Evolutionary conservation across 1,140 invertebrate species (phyloP).

Genomic region (Latrodectus geometricus): DNA sequence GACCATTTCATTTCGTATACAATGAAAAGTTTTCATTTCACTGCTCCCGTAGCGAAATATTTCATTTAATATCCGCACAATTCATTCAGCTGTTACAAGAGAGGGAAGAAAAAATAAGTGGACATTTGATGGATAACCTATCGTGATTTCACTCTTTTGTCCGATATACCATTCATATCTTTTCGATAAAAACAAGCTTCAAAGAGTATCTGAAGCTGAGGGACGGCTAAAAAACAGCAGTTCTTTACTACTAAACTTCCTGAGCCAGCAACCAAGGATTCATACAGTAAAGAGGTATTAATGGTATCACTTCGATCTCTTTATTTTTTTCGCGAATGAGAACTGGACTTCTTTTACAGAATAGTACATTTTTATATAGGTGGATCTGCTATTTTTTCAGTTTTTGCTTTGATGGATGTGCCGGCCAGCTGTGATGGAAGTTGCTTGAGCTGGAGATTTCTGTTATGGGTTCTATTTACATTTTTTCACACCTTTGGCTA

Average conservation of each 20-base stretch:
- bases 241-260: background rate
- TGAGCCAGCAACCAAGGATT: constrained; percentile 37
- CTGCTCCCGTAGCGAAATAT: too few species aligned
- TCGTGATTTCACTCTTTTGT: too few species aligned
- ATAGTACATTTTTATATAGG: constrained; percentile 20
- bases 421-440: constrained; percentile 27
- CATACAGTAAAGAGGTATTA: constrained; percentile 57
- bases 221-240: background rate
- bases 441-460: constrained; percentile 15
- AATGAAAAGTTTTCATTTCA: too few species aligned
- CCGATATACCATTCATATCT: background rate
- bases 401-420: constrained; percentile 43
- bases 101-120: background rate
- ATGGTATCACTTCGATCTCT: constrained; percentile 43
- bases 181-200: background rate
- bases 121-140: background rate
- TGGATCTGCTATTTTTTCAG: constrained; percentile 10
- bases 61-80: too few species aligned
- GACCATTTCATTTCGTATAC: too few species aligned
- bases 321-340: background rate
- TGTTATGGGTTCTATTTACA: constrained; percentile 33
- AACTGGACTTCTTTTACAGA: constrained; percentile 18
- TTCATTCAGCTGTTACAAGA: too few species aligned
- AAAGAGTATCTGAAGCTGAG: background rate
- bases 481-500: background rate